Percentiles rank a stretch among this genome's conserved stretches.
Evolutionary conservation across 2,888 invertebrate species (phyloP).

Genomic region (Entomobrya multifasciata): DNA sequence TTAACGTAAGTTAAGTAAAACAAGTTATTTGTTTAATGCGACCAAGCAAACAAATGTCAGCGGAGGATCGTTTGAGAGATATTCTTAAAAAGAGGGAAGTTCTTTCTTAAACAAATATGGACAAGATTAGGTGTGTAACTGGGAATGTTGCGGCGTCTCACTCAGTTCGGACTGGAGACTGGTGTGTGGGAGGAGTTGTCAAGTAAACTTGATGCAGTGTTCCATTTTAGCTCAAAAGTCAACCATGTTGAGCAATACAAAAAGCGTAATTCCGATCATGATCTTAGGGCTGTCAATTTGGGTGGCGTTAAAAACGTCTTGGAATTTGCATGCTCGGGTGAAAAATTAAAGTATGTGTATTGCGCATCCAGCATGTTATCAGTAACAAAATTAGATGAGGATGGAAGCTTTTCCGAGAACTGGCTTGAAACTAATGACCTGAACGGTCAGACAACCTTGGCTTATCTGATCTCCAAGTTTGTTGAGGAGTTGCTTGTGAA

Average conservation of each 20-base stretch:
- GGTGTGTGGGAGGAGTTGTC: neutral
- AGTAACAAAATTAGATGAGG: neutral
- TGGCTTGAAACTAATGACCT: conserved; percentile 6
- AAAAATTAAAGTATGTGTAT: neutral
- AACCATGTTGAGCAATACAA: neutral
- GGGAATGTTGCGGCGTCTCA: neutral
- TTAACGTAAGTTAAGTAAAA: neutral
- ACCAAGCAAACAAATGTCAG: neutral
- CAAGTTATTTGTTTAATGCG: conserved; percentile 55
- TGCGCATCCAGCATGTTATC: neutral
- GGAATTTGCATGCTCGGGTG: neutral
- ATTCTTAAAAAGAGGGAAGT: neutral
- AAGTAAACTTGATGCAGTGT: neutral
- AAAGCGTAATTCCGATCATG: neutral
- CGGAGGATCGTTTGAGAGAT: neutral
- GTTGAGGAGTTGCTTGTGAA: conserved; percentile 32
- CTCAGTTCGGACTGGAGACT: neutral
- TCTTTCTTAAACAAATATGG: neutral
- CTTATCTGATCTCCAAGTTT: conserved; percentile 32
- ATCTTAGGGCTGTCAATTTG: conserved; percentile 9
- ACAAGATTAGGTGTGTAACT: neutral
- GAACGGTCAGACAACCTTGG: neutral
- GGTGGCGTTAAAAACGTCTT: neutral
- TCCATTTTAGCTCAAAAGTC: conserved; percentile 7
- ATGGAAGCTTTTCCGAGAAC: neutral